phyloP scores from a whole-genome alignment of 1,140 invertebrate genomes.

The Ips nitidus region DNA sequence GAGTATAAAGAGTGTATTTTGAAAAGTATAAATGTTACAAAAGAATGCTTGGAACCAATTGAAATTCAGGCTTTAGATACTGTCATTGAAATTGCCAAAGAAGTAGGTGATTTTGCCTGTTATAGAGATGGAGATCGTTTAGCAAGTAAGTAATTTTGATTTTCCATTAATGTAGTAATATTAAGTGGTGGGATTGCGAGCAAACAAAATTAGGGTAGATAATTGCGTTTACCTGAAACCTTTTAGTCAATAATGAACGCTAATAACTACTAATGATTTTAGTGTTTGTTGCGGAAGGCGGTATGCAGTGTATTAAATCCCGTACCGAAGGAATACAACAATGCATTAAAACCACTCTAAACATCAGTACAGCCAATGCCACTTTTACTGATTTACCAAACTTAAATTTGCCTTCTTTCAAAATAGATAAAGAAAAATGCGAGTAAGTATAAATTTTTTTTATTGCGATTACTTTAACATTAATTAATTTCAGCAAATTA shows the following conservation, averaged over 20 bases:
- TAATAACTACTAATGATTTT: slow-evolving; percentile 15
- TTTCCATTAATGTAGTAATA: slow-evolving; percentile 3
- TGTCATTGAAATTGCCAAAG: slow-evolving; percentile 64
- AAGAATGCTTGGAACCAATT: slow-evolving; percentile 63
- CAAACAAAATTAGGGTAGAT: too few relatives aligned
- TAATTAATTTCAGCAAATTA: slow-evolving; percentile 55
- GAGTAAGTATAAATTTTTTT: slow-evolving; percentile 38
- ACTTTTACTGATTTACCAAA: slow-evolving; percentile 12
- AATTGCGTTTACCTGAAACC: background rate
- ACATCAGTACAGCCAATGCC: slow-evolving; percentile 34
- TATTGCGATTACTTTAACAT: background rate
- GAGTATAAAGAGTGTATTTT: slow-evolving; percentile 61
- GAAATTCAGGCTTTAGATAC: slow-evolving; percentile 62
- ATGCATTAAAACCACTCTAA: slow-evolving; percentile 48
- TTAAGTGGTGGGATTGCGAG: background rate
- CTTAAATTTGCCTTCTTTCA: slow-evolving; percentile 29
- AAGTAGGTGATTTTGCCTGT: slow-evolving; percentile 70
- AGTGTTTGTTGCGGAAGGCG: slow-evolving; percentile 50
- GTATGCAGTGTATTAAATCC: slow-evolving; percentile 41
- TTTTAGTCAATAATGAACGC: slow-evolving; percentile 46
- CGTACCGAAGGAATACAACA: slow-evolving; percentile 38
- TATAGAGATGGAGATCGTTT: slow-evolving; percentile 78
- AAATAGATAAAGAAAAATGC: slow-evolving; percentile 43
- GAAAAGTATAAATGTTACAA: slow-evolving; percentile 60
- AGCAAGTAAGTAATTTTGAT: slow-evolving; percentile 60